A percentile compares a stretch with the other conserved stretches of the same genome.
Evolutionary conservation across 2,888 invertebrate genomes (phyloP).

Genomic region (Ichneumon xanthorius): DNA sequence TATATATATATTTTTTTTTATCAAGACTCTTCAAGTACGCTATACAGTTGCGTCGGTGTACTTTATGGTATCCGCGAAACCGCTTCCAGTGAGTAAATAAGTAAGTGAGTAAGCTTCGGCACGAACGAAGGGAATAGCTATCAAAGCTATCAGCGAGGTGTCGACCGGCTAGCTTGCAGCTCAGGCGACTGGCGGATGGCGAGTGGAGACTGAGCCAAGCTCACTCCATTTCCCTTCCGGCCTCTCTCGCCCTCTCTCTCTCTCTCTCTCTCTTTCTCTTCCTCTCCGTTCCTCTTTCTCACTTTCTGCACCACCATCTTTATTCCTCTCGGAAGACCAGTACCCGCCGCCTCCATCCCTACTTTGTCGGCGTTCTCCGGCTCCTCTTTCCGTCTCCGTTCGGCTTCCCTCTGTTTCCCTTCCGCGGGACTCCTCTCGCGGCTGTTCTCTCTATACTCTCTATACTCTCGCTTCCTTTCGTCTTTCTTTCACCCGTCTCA

Average conservation of each 20-base stretch:
- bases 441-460: slow-evolving; percentile 5
- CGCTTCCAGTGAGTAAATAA: slow-evolving; percentile 62
- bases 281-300: slow-evolving; percentile 32
- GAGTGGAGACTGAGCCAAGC: slow-evolving; percentile 71
- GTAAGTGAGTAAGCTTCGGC: slow-evolving; percentile 67
- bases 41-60: slow-evolving; percentile 9
- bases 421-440: background rate
- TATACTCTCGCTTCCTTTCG: slow-evolving; percentile 23
- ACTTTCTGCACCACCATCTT: slow-evolving; percentile 36
- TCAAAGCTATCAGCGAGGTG: slow-evolving; percentile 73
- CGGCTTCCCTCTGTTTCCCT: slow-evolving; percentile 23
- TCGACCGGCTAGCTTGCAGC: slow-evolving; percentile 72
- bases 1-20: background rate
- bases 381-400: slow-evolving; percentile 33
- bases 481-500: slow-evolving; percentile 31
- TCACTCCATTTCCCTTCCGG: slow-evolving; percentile 65
- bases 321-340: slow-evolving; percentile 32
- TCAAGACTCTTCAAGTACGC: slow-evolving; percentile 11
- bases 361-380: slow-evolving; percentile 40
- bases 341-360: slow-evolving; percentile 21
- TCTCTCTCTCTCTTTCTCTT: slow-evolving; percentile 37
- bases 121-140: slow-evolving; percentile 70
- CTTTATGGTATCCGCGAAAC: slow-evolving; percentile 48
- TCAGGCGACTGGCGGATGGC: slow-evolving; percentile 72
- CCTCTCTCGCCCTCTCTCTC: slow-evolving; percentile 43